Conservation (phyloP, 30 jellyfish, hydroid and myxozoan species). For the Cassiopea andromeda region DNA sequence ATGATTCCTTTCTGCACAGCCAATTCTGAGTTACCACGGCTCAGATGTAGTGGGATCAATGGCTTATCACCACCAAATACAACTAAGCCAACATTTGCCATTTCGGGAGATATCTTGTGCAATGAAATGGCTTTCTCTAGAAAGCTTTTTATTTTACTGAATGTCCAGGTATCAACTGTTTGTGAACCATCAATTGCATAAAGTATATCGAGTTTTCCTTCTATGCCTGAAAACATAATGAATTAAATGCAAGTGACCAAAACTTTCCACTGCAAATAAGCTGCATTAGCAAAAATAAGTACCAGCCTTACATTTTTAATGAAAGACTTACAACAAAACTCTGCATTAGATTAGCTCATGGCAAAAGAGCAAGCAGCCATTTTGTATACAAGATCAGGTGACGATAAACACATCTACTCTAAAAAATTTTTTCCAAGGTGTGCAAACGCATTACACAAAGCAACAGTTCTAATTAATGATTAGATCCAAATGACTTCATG, state of each 20-base stretch:
- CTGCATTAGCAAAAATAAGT: no score
- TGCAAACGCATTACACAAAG: no score
- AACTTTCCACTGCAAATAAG: no score
- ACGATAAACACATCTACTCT: no score
- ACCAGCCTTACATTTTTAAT: no score
- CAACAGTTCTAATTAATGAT: no score
- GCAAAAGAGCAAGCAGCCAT: no score
- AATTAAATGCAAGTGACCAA: neutral
- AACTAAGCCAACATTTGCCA: conserved; percentile 59
- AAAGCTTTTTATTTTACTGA: conserved; percentile 35
- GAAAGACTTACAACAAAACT: no score
- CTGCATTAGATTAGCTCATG: no score
- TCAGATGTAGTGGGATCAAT: neutral
- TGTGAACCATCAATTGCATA: conserved; percentile 64
- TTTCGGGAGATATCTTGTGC: conserved; percentile 37
- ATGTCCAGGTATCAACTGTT: conserved; percentile 11
- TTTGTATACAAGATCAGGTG: no score
- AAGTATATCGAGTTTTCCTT: conserved; percentile 32
- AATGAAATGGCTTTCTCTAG: conserved; percentile 42
- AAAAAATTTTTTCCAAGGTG: no score
- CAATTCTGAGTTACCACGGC: conserved; percentile 11
- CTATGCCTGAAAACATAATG: conserved; percentile 28
- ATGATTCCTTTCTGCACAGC: conserved; percentile 8
- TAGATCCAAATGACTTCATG: no score
- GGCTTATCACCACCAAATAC: conserved; percentile 45